These are phyloP conservation scores for Ia io DNA, from an alignment of 2,113 vertebrate genomes.

Conservation along the genomic window DNA sequence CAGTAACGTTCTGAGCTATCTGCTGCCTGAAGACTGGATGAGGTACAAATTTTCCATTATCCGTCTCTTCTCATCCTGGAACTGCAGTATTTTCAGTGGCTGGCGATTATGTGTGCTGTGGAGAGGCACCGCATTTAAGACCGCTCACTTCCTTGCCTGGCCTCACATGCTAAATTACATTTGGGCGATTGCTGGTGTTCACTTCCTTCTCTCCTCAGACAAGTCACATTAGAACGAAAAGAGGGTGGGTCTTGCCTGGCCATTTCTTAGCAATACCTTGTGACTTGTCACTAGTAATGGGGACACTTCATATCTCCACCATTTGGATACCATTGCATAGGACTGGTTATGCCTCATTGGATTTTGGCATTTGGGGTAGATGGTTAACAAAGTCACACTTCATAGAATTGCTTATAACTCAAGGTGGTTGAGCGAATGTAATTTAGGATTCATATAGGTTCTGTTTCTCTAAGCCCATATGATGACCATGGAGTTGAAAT, in stretches of 20 bases:
- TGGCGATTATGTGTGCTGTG: neutral
- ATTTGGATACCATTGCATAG: neutral
- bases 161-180: neutral
- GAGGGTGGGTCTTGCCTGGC: neutral
- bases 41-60: neutral
- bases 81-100: neutral
- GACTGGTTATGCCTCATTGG: slow-evolving; percentile 33
- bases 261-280: slow-evolving; percentile 27
- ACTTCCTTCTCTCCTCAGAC: neutral
- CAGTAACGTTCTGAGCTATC: neutral
- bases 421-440: slow-evolving; percentile 34
- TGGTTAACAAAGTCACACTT: slow-evolving; percentile 62
- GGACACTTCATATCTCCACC: neutral
- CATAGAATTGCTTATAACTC: slow-evolving; percentile 27
- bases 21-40: neutral
- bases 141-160: neutral
- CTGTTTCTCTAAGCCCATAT: slow-evolving; percentile 25
- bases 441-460: slow-evolving; percentile 41
- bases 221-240: neutral
- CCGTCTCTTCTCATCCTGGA: neutral
- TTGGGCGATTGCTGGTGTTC: neutral
- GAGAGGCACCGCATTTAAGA: neutral
- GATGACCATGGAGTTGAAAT: slow-evolving; percentile 42
- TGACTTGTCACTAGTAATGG: slow-evolving; percentile 27
- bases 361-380: slow-evolving; percentile 44